These are phyloP conservation scores for Musca domestica DNA, from an alignment of 1,140 invertebrate species.

Conservation along the genomic window DNA sequence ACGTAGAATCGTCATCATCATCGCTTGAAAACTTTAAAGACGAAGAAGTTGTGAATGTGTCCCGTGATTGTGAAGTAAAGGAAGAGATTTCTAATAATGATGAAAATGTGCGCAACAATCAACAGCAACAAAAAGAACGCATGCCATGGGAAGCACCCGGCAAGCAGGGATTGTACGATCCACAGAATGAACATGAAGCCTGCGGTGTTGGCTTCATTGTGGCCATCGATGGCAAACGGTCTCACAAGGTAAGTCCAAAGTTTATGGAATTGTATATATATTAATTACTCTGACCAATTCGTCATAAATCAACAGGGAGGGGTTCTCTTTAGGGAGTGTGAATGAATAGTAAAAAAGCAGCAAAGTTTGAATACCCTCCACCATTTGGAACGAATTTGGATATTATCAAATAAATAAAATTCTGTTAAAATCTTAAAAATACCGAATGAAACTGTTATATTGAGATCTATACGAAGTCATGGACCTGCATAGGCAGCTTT, in stretches of 20 bases:
- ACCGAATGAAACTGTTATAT: too few relatives aligned
- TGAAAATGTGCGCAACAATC: slow-evolving; percentile 5
- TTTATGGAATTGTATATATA: background rate
- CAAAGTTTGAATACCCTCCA: too few relatives aligned
- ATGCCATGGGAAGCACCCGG: slow-evolving; percentile 64
- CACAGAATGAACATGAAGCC: slow-evolving; percentile 88
- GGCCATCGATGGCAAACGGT: slow-evolving; percentile 89
- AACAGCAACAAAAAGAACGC: slow-evolving; percentile 29
- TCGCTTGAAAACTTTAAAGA: slow-evolving; percentile 1
- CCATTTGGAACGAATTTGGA: too few relatives aligned
- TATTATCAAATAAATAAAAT: too few relatives aligned
- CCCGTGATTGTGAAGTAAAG: slow-evolving; percentile 8
- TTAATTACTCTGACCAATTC: too few relatives aligned
- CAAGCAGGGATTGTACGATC: slow-evolving; percentile 90
- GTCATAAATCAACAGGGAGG: too few relatives aligned
- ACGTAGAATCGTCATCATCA: background rate
- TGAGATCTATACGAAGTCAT: too few relatives aligned
- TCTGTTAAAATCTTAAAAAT: too few relatives aligned
- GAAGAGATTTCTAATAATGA: slow-evolving; percentile 22
- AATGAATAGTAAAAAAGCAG: too few relatives aligned
- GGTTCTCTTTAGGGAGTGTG: too few relatives aligned
- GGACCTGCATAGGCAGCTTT: too few relatives aligned
- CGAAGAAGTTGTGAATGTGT: background rate
- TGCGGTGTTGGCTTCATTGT: slow-evolving; percentile 99
- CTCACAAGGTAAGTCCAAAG: slow-evolving; percentile 82